Base-by-base conservation (phyloP, 1,140 invertebrate genomes). In the Carposina sasakii region DNA sequence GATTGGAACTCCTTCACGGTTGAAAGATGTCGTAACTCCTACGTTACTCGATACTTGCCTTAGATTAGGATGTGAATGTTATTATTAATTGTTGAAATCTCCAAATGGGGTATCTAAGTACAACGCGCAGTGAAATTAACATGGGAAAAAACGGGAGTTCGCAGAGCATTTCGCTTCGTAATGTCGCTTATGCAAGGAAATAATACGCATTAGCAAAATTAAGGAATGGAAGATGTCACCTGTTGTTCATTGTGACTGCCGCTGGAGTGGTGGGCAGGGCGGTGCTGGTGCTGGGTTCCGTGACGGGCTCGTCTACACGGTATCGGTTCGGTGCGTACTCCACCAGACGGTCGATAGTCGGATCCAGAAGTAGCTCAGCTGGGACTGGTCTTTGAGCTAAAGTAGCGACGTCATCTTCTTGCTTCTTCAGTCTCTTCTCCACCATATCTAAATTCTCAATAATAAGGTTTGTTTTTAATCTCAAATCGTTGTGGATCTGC, bases 371-470 rank as follows among this genome's bases (percentile, higher is more conserved):
- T 1, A 93, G 72, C 67, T 93, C 92, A 1, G 91, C 89, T 0
- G 91, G 89, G 10, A 91, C 91, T 0, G 90, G 91, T 24, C 90
- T 77, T 51, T 92, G 91, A 0, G 91, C 89, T n/a, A 93, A 71
- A 6, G 87, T 90, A 1, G 90, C 90, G 12, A 91, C 90, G 34
- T 93, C 92, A 57, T 92, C 90, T 60, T 93, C 93, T 62, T 94
- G 92, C 69, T 94, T 94, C 76, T 93, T 94, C 20, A 95, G 72
- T 26, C 92, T 86, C 54, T 92, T 93, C 66, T 95, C 93, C 5
- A 96, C 93, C 76, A 93, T 91, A 67, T 93, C 92, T 46, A 96
- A 84, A 70, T 96, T 96, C 49, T 93, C 91, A 16, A 96, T 95
- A 39, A 96, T 96, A 53, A 94, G 90, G 70, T 95, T 94, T 0